Conservation (phyloP, 1,140 invertebrate species). For the Spodoptera litura region DNA sequence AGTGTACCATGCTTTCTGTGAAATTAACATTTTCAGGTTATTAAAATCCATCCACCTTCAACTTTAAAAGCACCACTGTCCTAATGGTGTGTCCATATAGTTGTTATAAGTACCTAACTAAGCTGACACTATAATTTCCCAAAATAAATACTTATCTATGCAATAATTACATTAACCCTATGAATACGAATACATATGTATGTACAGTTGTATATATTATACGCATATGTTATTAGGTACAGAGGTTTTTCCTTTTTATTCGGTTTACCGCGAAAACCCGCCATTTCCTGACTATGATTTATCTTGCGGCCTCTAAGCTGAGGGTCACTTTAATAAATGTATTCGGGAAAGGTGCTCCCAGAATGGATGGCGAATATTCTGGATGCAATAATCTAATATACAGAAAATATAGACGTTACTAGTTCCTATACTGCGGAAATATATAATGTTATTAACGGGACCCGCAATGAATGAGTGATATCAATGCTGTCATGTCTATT, state of each 20-base stretch:
- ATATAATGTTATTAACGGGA: constrained; percentile 32
- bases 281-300: constrained; percentile 84
- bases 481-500: background rate
- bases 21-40: too few relatives aligned
- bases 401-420: constrained; percentile 59
- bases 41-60: too few relatives aligned
- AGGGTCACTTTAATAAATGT: constrained; percentile 84
- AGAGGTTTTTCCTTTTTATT: constrained; percentile 71
- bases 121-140: too few relatives aligned
- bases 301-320: constrained; percentile 76
- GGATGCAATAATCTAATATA: constrained; percentile 76
- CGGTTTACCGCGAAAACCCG: constrained; percentile 75
- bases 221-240: constrained; percentile 36
- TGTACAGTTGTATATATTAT: background rate
- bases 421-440: constrained; percentile 23
- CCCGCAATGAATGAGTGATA: background rate
- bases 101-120: too few relatives aligned
- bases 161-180: too few relatives aligned
- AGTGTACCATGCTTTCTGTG: too few relatives aligned
- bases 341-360: constrained; percentile 76
- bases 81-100: too few relatives aligned
- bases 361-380: constrained; percentile 72
- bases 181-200: background rate
- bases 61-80: too few relatives aligned
- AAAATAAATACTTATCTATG: too few relatives aligned